Percentiles rank a stretch among this genome's conserved stretches.
Evolutionary conservation across 2,113 vertebrate genomes (phyloP).

Genomic region (Nycticebus coucang): DNA sequence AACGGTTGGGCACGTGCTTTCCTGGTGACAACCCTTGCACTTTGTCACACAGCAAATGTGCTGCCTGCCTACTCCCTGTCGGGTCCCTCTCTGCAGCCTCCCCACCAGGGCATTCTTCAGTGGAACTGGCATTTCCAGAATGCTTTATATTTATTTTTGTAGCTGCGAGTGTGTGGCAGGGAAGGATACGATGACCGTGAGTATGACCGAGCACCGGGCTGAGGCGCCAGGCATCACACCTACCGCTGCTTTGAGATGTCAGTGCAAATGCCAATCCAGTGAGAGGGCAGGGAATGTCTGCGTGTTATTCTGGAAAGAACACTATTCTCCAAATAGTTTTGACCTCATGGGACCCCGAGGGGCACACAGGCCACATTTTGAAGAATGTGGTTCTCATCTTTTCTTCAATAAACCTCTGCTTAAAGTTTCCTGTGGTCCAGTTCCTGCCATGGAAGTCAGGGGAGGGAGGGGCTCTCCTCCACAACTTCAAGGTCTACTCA

Average conservation of each 20-base stretch:
- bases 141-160: neutral
- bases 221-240: neutral
- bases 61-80: fast-evolving
- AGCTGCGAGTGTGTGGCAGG: neutral
- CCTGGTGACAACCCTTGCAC: fast-evolving
- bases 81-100: fast-evolving
- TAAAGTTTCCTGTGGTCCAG: neutral
- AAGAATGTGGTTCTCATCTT: neutral
- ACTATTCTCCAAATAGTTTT: neutral
- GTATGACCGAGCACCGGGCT: neutral
- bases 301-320: neutral
- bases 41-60: fast-evolving
- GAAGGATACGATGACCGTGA: neutral
- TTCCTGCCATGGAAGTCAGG: neutral
- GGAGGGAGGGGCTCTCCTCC: neutral
- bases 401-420: neutral
- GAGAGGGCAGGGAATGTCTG: neutral
- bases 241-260: neutral
- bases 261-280: neutral
- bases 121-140: neutral
- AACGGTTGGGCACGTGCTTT: fast-evolving
- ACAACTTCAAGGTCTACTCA: too few relatives aligned
- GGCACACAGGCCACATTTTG: neutral
- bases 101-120: fast-evolving
- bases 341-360: neutral